Evolutionary conservation across 2,113 vertebrate genomes (phyloP).

Genomic region (Tretioscincus oriximinensis): DNA sequence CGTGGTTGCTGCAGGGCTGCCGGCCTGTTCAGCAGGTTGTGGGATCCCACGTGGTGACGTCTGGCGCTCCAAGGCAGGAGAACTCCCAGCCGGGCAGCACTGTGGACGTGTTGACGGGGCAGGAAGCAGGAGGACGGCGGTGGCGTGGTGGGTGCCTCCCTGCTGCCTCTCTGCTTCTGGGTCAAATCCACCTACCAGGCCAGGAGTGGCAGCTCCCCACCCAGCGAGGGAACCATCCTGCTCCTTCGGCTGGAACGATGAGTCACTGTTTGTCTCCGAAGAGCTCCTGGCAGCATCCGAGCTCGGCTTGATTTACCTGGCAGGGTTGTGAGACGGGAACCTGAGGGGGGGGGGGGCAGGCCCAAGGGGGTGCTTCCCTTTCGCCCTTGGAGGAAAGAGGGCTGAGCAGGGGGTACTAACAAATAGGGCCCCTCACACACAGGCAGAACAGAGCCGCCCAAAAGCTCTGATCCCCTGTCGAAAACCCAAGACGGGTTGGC

Average conservation of each 20-base stretch:
- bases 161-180: neutral
- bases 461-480: too few relatives aligned
- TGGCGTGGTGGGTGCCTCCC: neutral
- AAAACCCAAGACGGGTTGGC: too few relatives aligned
- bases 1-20: too few relatives aligned
- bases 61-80: neutral
- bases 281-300: neutral
- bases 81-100: neutral
- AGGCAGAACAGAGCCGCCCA: too few relatives aligned
- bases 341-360: too few relatives aligned
- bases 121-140: neutral
- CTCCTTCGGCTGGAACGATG: fast-evolving
- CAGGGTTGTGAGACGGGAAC: neutral
- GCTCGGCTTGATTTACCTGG: neutral
- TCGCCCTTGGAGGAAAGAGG: too few relatives aligned
- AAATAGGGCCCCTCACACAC: too few relatives aligned
- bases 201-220: fast-evolving
- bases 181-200: fast-evolving
- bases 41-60: neutral
- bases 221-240: neutral
- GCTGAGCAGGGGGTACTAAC: too few relatives aligned
- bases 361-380: neutral
- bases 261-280: neutral
- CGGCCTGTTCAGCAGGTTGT: neutral
- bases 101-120: neutral